Conservation (phyloP, 2,888 invertebrate species). For the Campoplex nolae region DNA sequence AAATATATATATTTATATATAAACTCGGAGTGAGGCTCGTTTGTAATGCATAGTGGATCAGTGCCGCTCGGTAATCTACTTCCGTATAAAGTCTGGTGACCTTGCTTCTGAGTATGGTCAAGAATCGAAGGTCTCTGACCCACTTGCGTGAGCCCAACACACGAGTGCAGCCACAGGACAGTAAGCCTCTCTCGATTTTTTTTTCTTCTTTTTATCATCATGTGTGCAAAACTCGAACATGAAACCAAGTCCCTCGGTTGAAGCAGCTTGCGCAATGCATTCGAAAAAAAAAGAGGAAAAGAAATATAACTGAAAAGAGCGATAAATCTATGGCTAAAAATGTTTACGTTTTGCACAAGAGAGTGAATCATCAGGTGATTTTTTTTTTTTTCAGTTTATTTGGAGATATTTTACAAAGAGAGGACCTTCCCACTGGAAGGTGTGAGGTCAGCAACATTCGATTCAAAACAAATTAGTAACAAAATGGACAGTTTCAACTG, state of each 20-base stretch:
- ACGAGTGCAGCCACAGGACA: conserved; percentile 39
- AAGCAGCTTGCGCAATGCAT: conserved; percentile 43
- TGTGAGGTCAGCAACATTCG: not conserved
- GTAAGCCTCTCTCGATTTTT: conserved; percentile 20
- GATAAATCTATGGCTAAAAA: not conserved
- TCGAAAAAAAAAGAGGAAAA: not conserved
- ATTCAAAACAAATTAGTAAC: not conserved
- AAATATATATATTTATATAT: not conserved
- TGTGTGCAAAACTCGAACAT: conserved; percentile 22
- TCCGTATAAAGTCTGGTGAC: conserved; percentile 77
- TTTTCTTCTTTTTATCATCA: not conserved
- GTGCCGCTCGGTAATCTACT: conserved; percentile 73
- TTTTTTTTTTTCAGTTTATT: not conserved
- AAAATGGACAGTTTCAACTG: not conserved
- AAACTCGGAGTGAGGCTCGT: conserved; percentile 19
- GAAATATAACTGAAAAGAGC: not conserved
- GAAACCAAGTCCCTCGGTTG: conserved; percentile 45
- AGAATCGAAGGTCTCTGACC: conserved; percentile 79
- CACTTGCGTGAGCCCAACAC: conserved; percentile 69
- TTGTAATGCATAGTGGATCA: conserved; percentile 46
- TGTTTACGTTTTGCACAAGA: not conserved
- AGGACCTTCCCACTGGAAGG: not conserved
- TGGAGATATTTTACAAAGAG: not conserved
- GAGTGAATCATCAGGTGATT: not conserved
- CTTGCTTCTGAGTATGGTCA: conserved; percentile 76